These are phyloP conservation scores for Rugalucina vietnamica DNA, from an alignment of 2,888 invertebrate genomes.

Conservation along the genomic window DNA sequence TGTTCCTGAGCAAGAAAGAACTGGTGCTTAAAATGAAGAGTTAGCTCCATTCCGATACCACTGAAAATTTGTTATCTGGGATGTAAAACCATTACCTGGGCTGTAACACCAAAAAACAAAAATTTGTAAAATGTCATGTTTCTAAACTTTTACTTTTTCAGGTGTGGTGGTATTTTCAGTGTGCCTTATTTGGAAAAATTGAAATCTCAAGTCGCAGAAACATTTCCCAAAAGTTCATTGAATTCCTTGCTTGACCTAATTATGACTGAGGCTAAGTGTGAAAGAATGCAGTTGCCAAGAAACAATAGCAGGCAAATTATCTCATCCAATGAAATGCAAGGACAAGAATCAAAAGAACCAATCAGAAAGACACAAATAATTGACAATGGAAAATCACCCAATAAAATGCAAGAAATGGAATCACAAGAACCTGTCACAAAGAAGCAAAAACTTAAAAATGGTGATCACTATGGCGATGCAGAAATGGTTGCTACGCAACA, in stretches of 20 bases:
- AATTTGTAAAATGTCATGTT: too few relatives aligned
- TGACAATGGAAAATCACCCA: neutral
- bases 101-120: too few relatives aligned
- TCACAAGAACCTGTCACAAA: constrained; percentile 17
- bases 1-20: too few relatives aligned
- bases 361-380: neutral
- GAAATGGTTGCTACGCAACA: neutral
- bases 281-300: neutral
- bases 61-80: too few relatives aligned
- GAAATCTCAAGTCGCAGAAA: constrained; percentile 4
- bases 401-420: neutral
- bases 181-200: constrained; percentile 46
- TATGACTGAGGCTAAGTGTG: constrained; percentile 49
- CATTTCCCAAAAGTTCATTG: constrained; percentile 32
- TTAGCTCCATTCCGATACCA: too few relatives aligned
- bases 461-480: neutral
- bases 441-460: constrained; percentile 32
- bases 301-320: neutral
- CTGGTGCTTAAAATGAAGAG: too few relatives aligned
- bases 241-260: constrained; percentile 27
- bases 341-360: neutral
- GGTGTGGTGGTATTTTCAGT: constrained; percentile 60
- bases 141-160: too few relatives aligned
- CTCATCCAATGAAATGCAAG: neutral
- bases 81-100: too few relatives aligned